phyloP scores from a whole-genome alignment of 2,113 vertebrate species.

The Eulemur macaco region DNA sequence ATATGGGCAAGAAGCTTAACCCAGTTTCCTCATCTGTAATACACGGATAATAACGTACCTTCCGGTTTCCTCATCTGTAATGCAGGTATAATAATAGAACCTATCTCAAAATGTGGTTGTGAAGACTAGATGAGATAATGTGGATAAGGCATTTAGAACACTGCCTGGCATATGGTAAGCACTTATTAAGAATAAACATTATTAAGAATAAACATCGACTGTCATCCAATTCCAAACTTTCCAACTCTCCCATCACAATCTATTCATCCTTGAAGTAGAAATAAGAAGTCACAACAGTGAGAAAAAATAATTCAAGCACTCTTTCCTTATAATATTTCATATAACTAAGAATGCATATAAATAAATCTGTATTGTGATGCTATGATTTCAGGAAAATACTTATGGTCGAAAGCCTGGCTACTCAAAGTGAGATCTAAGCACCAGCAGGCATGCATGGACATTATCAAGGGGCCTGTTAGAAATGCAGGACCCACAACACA shows the following conservation, averaged over 20 bases:
- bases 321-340: slow-evolving; percentile 11
- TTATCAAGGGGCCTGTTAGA: background rate
- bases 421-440: slow-evolving; percentile 24
- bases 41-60: background rate
- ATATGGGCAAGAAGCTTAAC: background rate
- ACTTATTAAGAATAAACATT: slow-evolving; percentile 16
- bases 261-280: background rate
- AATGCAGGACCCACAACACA: background rate
- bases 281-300: background rate
- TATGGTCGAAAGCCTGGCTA: slow-evolving; percentile 23
- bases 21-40: background rate
- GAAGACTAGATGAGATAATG: background rate
- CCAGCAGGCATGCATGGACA: background rate
- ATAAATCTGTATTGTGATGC: background rate
- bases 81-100: background rate
- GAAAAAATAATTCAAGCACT: background rate
- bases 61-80: background rate
- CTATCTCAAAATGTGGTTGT: background rate
- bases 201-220: slow-evolving; percentile 11
- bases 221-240: background rate
- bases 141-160: background rate
- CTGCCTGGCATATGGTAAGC: background rate
- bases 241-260: background rate
- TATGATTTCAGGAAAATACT: slow-evolving; percentile 53
- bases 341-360: background rate